Percentiles rank a stretch among this genome's conserved stretches.
Evolutionary conservation across 2,888 invertebrate species (phyloP).

Genomic region (Cephus nigrinus): DNA sequence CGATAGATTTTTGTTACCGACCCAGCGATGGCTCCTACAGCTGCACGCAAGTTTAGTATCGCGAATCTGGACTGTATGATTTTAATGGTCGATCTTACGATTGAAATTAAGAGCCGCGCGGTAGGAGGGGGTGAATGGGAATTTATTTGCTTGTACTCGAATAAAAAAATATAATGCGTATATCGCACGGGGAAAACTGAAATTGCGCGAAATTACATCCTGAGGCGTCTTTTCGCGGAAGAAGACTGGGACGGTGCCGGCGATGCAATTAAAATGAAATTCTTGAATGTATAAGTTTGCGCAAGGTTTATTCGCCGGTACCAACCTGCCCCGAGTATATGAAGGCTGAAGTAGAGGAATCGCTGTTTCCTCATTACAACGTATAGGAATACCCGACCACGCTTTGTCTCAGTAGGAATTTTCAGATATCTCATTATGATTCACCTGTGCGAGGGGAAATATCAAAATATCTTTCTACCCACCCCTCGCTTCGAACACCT

Average conservation of each 20-base stretch:
- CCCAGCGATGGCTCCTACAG: background rate
- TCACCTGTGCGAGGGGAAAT: constrained; percentile 31
- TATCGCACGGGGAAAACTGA: background rate
- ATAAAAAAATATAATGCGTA: background rate
- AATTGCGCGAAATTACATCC: background rate
- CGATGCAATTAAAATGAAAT: constrained; percentile 46
- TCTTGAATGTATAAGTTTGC: constrained; percentile 37
- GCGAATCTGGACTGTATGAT: background rate
- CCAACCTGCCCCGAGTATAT: background rate
- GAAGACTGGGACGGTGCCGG: background rate
- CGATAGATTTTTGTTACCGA: background rate
- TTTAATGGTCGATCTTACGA: background rate
- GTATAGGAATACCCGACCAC: constrained; percentile 22
- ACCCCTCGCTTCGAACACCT: constrained; percentile 13
- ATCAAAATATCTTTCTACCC: constrained; percentile 31
- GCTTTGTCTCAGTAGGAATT: constrained; percentile 39
- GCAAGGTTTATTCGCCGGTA: constrained; percentile 19
- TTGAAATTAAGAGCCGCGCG: background rate
- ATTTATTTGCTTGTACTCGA: background rate
- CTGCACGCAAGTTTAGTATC: background rate
- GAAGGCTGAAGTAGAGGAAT: background rate
- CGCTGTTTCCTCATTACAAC: constrained; percentile 23
- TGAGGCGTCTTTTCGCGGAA: background rate
- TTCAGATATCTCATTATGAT: constrained; percentile 50
- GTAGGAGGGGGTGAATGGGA: no score